Evolutionary conservation across 2,888 invertebrate genomes (phyloP).

Genomic region (Drosophila dives): DNA sequence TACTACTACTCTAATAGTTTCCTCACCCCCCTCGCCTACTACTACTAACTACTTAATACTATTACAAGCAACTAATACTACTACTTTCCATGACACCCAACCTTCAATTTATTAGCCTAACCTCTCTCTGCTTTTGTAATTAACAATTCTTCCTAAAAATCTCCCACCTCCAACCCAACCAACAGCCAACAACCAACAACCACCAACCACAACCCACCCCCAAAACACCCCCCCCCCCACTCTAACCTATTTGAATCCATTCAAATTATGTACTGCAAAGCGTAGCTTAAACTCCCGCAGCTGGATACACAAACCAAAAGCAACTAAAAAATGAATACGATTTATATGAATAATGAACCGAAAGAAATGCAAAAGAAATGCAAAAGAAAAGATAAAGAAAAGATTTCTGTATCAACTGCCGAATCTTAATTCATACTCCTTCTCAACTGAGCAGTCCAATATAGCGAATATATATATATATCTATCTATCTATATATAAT

Average conservation of each 20-base stretch:
- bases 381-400: constrained; percentile 28
- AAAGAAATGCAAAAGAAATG: constrained; percentile 21
- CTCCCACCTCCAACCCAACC: constrained; percentile 5
- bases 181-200: background rate
- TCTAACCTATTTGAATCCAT: constrained; percentile 16
- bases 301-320: constrained; percentile 59
- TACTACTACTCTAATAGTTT: background rate
- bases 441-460: constrained; percentile 81
- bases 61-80: constrained; percentile 28
- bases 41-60: constrained; percentile 25
- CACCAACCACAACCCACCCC: background rate
- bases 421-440: constrained; percentile 85
- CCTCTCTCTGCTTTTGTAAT: constrained; percentile 54
- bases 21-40: background rate
- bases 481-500: background rate
- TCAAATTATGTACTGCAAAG: constrained; percentile 54
- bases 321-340: constrained; percentile 42
- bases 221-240: background rate
- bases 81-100: constrained; percentile 35
- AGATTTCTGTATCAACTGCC: constrained; percentile 84
- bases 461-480: constrained; percentile 17
- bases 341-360: constrained; percentile 26
- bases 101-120: constrained; percentile 30
- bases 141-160: constrained; percentile 27
- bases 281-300: constrained; percentile 52